These are phyloP conservation scores for Trichogramma pretiosum DNA, from an alignment of 1,140 invertebrate genomes.

Conservation along the genomic window DNA sequence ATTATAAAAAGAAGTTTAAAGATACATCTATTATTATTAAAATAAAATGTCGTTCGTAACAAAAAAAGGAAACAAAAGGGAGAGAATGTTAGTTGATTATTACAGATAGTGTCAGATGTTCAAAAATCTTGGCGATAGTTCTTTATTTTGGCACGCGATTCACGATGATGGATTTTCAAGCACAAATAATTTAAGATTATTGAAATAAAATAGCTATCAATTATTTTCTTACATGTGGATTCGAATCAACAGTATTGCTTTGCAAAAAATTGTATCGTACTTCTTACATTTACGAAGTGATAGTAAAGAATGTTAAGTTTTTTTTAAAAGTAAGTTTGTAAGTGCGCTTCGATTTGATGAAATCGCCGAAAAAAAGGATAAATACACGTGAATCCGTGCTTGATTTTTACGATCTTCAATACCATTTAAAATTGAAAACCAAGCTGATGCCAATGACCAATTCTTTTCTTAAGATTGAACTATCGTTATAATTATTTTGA, in stretches of 20 bases:
- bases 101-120: slow-evolving; percentile 1
- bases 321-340: no score
- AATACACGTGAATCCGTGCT: slow-evolving; percentile 14
- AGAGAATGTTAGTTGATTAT: not conserved
- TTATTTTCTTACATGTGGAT: no score
- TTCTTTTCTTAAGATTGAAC: no score
- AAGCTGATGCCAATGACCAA: no score
- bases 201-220: no score
- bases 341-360: no score
- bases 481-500: no score
- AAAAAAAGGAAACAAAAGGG: not conserved
- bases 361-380: slow-evolving; percentile 10
- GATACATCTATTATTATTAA: slow-evolving; percentile 1
- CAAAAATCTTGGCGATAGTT: not conserved
- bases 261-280: no score
- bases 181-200: slow-evolving; percentile 18
- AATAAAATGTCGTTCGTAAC: slow-evolving; percentile 1
- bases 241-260: no score
- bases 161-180: slow-evolving; percentile 6
- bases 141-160: slow-evolving; percentile 12
- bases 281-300: no score
- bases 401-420: slow-evolving; percentile 9
- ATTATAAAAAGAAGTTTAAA: slow-evolving; percentile 13
- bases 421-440: no score
- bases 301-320: no score